Evolutionary conservation across 2,888 invertebrate species (phyloP).

Genomic region (Alitta virens): DNA sequence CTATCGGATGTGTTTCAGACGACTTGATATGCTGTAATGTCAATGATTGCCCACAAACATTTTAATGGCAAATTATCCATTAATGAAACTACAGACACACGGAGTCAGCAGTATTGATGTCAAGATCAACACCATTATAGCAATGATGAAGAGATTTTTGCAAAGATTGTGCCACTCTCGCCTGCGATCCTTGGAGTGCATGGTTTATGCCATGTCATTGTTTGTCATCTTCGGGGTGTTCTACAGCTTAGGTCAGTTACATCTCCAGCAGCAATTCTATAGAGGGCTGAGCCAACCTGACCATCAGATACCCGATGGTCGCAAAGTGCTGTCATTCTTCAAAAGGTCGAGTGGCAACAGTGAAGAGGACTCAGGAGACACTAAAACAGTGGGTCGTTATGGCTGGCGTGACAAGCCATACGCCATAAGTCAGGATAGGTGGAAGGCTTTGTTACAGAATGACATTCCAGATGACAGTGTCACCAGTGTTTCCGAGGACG

Average conservation of each 20-base stretch:
- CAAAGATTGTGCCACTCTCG: neutral
- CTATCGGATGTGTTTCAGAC: no score
- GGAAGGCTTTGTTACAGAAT: neutral
- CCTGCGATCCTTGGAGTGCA: slow-evolving; percentile 12
- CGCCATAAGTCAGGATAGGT: neutral
- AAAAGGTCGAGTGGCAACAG: neutral
- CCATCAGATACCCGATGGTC: neutral
- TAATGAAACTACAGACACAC: no score
- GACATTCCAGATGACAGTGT: neutral
- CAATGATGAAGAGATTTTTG: no score
- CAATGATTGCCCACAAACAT: no score
- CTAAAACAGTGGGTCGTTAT: neutral
- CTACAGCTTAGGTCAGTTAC: slow-evolving; percentile 8
- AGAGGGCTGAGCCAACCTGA: neutral
- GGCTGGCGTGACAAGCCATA: neutral
- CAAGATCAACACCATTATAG: no score
- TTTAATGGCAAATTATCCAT: no score
- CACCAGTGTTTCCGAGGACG: neutral
- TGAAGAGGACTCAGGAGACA: neutral
- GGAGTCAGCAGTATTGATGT: no score
- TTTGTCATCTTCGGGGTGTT: slow-evolving; percentile 8
- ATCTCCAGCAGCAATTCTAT: slow-evolving; percentile 10
- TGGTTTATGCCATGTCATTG: slow-evolving; percentile 10
- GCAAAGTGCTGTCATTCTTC: neutral
- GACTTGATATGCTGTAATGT: no score